phyloP scores from a whole-genome alignment of 2,888 invertebrate species.

The Zaprionus lineosus region DNA sequence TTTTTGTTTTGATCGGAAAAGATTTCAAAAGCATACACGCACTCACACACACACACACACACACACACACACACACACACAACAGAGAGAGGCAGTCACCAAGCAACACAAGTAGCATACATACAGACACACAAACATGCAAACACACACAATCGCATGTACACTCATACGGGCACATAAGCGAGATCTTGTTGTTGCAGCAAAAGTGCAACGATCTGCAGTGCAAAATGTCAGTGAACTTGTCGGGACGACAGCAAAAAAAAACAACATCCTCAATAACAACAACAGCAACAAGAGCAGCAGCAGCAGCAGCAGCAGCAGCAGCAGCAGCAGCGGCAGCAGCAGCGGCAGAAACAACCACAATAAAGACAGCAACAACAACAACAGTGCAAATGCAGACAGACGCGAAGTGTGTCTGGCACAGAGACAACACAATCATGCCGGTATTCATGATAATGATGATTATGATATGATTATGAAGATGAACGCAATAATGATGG shows the following conservation, averaged over 20 bases:
- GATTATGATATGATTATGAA: slow-evolving; percentile 26
- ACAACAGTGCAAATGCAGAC: slow-evolving; percentile 25
- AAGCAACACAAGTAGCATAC: too few species aligned
- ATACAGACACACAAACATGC: not conserved
- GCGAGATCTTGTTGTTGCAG: slow-evolving; percentile 32
- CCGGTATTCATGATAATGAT: slow-evolving; percentile 33
- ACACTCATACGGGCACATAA: not conserved
- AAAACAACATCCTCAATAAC: too few species aligned
- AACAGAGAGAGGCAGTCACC: too few species aligned
- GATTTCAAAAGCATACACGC: slow-evolving; percentile 31
- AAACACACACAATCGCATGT: not conserved
- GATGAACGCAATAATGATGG: slow-evolving; percentile 33
- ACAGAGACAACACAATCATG: slow-evolving; percentile 27
- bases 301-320: slow-evolving; percentile 5
- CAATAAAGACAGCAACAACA: slow-evolving; percentile 10
- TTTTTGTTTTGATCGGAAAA: slow-evolving; percentile 14
- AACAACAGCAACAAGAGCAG: slow-evolving; percentile 14
- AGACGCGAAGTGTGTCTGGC: slow-evolving; percentile 51
- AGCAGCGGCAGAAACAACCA: slow-evolving; percentile 9
- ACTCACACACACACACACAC: not conserved
- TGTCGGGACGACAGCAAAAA: slow-evolving; percentile 46
- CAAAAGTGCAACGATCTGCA: slow-evolving; percentile 81
- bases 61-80: not conserved
- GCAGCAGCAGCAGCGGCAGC: not conserved
- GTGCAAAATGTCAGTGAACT: slow-evolving; percentile 80